These are phyloP conservation scores for Scortum barcoo DNA, from an alignment of 2,113 vertebrate genomes.

Conservation along the genomic window DNA sequence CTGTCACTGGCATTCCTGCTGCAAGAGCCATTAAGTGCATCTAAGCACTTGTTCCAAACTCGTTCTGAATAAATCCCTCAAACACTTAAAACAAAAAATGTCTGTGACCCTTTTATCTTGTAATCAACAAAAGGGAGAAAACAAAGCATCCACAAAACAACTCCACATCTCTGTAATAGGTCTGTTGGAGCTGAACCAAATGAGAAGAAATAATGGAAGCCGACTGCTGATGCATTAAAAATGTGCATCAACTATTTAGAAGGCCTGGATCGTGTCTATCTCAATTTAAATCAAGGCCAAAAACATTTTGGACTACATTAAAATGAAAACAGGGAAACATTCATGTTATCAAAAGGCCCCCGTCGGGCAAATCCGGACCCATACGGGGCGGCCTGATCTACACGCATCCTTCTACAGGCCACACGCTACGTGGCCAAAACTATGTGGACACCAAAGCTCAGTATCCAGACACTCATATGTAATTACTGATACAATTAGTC, in stretches of 20 bases:
- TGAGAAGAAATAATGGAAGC: slow-evolving; percentile 64
- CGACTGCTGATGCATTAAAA: slow-evolving; percentile 64
- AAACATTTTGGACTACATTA: slow-evolving; percentile 46
- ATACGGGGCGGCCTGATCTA: not conserved
- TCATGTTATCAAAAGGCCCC: slow-evolving; percentile 28
- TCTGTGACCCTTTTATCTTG: slow-evolving; percentile 19
- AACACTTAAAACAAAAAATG: slow-evolving; percentile 44
- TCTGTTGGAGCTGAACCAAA: slow-evolving; percentile 62
- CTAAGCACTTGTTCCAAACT: slow-evolving; percentile 16
- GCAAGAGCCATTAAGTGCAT: slow-evolving; percentile 13
- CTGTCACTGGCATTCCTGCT: not conserved
- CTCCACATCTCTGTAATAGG: slow-evolving; percentile 35
- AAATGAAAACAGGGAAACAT: slow-evolving; percentile 51
- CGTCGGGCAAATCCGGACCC: slow-evolving; percentile 10
- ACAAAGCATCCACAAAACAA: slow-evolving; percentile 40
- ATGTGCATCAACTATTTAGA: slow-evolving; percentile 70
- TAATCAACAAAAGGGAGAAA: slow-evolving; percentile 45
- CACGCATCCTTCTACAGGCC: not conserved
- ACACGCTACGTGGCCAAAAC: not conserved
- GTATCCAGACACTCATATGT: not conserved
- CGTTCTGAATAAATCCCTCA: slow-evolving; percentile 23
- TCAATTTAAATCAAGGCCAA: slow-evolving; percentile 44
- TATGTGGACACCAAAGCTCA: not conserved
- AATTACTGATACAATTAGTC: not conserved
- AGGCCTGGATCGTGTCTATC: slow-evolving; percentile 42